Conservation (phyloP, 2,888 invertebrate species). For the Micoletzkya japonica region DNA sequence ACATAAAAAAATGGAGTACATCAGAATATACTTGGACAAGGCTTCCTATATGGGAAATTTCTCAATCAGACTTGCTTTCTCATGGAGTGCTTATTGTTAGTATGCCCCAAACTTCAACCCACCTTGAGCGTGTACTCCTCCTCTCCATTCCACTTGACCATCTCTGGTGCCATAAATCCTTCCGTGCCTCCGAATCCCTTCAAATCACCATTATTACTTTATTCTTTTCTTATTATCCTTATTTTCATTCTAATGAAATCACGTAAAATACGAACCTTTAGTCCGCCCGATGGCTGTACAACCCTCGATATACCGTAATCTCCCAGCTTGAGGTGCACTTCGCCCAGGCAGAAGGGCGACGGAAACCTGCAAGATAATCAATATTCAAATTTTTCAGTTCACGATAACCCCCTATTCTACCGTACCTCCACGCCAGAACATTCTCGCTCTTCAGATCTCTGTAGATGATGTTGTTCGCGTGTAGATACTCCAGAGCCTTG, state of each 20-base stretch:
- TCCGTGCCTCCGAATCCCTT: constrained; percentile 94
- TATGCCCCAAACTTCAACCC: background rate
- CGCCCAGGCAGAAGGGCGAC: constrained; percentile 29
- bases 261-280: constrained; percentile 63
- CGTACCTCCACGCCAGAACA: constrained; percentile 90
- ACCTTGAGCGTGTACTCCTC: constrained; percentile 97
- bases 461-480: constrained; percentile 88
- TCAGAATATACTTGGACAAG: no score
- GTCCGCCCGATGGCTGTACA: constrained; percentile 63
- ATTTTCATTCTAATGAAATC: background rate
- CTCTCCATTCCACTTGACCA: constrained; percentile 95
- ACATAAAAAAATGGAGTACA: no score
- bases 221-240: background rate
- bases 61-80: background rate
- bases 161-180: constrained; percentile 99
- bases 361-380: constrained; percentile 9
- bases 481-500: constrained; percentile 90
- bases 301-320: constrained; percentile 76
- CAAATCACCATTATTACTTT: background rate
- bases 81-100: background rate
- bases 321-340: constrained; percentile 80
- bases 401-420: background rate
- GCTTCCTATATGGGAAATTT: no score
- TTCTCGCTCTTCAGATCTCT: constrained; percentile 82
- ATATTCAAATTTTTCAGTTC: background rate